Base-by-base conservation (phyloP, 2,797 vertebrate species). In the Manis javanica region DNA sequence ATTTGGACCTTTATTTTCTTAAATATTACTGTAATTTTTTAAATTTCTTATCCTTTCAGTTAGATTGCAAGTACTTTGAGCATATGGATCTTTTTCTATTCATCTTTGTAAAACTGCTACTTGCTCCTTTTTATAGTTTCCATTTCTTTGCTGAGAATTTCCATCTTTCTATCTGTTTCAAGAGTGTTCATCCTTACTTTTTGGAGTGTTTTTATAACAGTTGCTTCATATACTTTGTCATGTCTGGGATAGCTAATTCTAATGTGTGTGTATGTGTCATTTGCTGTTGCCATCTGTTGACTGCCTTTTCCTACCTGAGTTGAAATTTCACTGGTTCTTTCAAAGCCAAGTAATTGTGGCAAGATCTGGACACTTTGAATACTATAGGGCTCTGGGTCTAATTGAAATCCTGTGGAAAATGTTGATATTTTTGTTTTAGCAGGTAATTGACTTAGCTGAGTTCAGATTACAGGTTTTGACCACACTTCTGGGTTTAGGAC, bases 291-390 rank as follows among this genome's bases (percentile, higher is more conserved):
- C 57, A 61, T 71, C 77, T 79, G 29, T 46, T 78, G 72, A 84
- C 34, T 85, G 14, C 69, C 34, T 89, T 66, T 94, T 94, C 49
- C 74, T 39, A 72, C 5, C 26, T 61, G 39, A 88, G 31, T 55
- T 61, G 74, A 89, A 24, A 92, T 13, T 89, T 88, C 24, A 64
- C 53, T 64, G 87, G 18, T 93, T 77, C 42, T 96, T 91, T 68
- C 24, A 49, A 34, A n/a, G 78, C 78, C 88, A 24, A 90, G 21
- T 82, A 92, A 91, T 93, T 97, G 82, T 96, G 42, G 49, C 91
- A 29, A 78, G 63, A 64, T 19, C 61, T 92, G 55, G 68, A 78
- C n/a, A 86, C 86, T 93, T 89, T 88, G 49, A 57, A 64, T 85
- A 83, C n/a, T 68, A 53, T 51, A 91, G 74, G 55, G 49, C 57